phyloP scores from a whole-genome alignment of 2,113 vertebrate species.

The Casuarius casuarius region DNA sequence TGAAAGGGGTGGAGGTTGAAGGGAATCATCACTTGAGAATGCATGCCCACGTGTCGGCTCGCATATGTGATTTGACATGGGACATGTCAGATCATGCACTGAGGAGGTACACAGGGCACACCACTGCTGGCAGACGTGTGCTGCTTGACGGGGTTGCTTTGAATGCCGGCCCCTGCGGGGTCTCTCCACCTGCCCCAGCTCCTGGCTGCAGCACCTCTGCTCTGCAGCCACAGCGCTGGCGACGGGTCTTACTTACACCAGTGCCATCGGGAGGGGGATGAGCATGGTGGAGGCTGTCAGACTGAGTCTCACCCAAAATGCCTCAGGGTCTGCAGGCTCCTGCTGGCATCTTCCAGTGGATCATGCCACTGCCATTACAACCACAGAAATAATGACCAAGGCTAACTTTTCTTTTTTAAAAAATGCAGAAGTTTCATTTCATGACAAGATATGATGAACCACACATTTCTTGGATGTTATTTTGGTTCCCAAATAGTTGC shows the following conservation, averaged over 20 bases:
- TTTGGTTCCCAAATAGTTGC: not conserved
- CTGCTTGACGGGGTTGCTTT: not conserved
- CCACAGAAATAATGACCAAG: not conserved
- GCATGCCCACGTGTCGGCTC: conserved; percentile 2
- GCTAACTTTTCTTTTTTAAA: not conserved
- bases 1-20: conserved; percentile 26
- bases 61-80: not conserved
- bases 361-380: not conserved
- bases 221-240: not conserved
- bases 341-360: not conserved
- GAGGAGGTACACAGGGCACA: not conserved
- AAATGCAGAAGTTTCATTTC: not conserved
- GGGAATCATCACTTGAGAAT: conserved; percentile 32
- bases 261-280: not conserved
- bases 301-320: not conserved
- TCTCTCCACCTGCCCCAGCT: conserved; percentile 43
- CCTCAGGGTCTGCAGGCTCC: not conserved
- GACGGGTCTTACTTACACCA: not conserved
- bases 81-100: not conserved
- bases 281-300: accelerated
- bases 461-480: not conserved
- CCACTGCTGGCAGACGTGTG: not conserved
- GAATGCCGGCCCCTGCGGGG: not conserved
- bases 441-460: not conserved
- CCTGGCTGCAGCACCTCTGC: not conserved